Base-by-base conservation (phyloP, 37 sponge, comb jelly and placozoan species). In the Halichondria panicea region DNA sequence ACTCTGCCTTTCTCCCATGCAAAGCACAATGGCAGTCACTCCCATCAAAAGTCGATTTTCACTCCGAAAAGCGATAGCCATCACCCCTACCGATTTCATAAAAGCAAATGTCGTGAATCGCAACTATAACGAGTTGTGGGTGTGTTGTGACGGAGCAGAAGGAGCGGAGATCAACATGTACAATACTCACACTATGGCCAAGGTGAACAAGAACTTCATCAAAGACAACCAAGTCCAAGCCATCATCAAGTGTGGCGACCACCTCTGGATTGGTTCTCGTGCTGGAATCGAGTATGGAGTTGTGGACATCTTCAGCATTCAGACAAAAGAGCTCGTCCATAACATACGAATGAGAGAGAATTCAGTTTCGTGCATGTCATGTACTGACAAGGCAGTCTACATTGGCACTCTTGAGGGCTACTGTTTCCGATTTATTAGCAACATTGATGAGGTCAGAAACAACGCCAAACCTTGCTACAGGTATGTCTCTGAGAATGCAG, bases 381-480 rank as follows among this genome's bases (percentile, higher is more conserved):
- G 44, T 46, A 52, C 78, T 28, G 54, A 89, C 0, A 68, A 61
- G 18, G 19, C 52, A 24, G 80, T 89, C 53, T 89, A 76, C 70
- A 27, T 83, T 18, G 89, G 89, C 13, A 89, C 89, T 25, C 56
- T 79, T 55, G 84, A 89, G 37, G 89, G 89, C 3, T 89, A 74
- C 50, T 65, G 73, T 30, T 79, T 89, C 44, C 38, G 59, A 22
- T 89, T 83, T 34, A 31, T 32, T 12, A 39, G 54, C 2, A 56
- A 73, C 43, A 41, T 63, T 18, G 46, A 32, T 4, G 40, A 50
- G 31, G 43, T 74, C 2, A 43, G 46, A 24, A 35, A 43, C 25
- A 64, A 68, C 28, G 8, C 19, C 41, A 73, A 74, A 38, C 84
- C 80, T 0, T 18, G 41, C 18, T 65, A 74, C 55, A 65, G 72